phyloP scores from a whole-genome alignment of 2,113 vertebrate species.

The Leucopsar rothschildi region DNA sequence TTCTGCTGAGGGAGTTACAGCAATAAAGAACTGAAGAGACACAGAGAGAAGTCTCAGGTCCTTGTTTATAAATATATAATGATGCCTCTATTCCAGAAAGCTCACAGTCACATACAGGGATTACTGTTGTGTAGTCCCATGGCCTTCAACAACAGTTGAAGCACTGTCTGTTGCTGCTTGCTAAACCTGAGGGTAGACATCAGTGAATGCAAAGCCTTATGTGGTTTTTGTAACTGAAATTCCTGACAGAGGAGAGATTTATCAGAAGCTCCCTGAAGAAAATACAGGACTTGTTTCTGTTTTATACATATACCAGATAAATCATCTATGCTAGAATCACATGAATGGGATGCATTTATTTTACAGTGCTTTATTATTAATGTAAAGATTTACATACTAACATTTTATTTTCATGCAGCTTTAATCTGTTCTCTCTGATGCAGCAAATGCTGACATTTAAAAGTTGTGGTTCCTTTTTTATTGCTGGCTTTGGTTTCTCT shows the following conservation, averaged over 20 bases:
- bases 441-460: constrained; percentile 46
- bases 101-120: background rate
- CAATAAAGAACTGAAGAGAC: background rate
- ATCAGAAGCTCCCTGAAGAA: constrained; percentile 7
- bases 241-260: constrained; percentile 4
- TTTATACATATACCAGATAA: background rate
- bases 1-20: background rate
- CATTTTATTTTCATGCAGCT: background rate
- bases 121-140: background rate
- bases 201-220: constrained; percentile 35
- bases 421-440: constrained; percentile 13
- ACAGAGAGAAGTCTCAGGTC: background rate
- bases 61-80: constrained; percentile 19
- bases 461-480: constrained; percentile 21
- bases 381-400: background rate
- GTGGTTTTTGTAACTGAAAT: constrained; percentile 24
- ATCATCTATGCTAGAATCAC: background rate
- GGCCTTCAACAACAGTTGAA: background rate
- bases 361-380: background rate
- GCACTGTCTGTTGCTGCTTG: background rate
- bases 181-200: background rate
- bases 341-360: background rate
- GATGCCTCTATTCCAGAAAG: background rate
- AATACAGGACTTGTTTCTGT: background rate
- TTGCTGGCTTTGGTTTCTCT: constrained; percentile 21